A percentile compares a stretch with the other conserved stretches of the same genome.
Evolutionary conservation across 2,797 vertebrate species (phyloP).

Genomic region (Semotilus atromaculatus): DNA sequence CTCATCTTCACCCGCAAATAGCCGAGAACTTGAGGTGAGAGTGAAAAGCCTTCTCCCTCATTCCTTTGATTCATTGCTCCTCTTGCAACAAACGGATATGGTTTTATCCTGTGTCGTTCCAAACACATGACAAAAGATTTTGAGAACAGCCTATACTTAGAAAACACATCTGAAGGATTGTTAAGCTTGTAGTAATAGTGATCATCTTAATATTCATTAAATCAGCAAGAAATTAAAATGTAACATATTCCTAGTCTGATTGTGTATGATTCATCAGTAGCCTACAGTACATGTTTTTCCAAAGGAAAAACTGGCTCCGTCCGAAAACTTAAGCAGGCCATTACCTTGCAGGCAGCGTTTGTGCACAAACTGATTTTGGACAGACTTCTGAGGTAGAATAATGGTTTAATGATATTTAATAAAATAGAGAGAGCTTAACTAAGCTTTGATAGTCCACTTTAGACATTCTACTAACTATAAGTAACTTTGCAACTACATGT

Average conservation of each 20-base stretch:
- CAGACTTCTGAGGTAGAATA: too few species aligned
- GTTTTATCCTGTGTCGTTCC: not conserved
- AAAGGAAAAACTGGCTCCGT: not conserved
- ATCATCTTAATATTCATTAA: not conserved
- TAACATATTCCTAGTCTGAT: too few species aligned
- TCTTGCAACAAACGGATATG: not conserved
- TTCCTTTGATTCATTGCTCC: not conserved
- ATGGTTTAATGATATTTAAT: too few species aligned
- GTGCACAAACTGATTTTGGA: too few species aligned
- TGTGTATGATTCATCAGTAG: not conserved
- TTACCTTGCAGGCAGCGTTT: not conserved
- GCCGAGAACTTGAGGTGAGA: conserved; percentile 43
- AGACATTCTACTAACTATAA: too few species aligned
- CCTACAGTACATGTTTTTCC: too few species aligned
- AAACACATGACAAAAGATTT: conserved; percentile 16
- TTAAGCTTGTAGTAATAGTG: not conserved
- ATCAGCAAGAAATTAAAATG: not conserved
- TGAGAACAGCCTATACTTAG: not conserved
- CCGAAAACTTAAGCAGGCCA: too few species aligned
- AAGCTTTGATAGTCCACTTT: too few species aligned
- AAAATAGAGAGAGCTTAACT: too few species aligned
- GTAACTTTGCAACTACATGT: too few species aligned
- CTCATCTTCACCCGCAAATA: conserved; percentile 60
- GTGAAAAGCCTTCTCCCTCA: conserved; percentile 35
- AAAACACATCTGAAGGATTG: not conserved